Evolutionary conservation across 2,888 invertebrate genomes (phyloP).

Genomic region (Noctua comes): DNA sequence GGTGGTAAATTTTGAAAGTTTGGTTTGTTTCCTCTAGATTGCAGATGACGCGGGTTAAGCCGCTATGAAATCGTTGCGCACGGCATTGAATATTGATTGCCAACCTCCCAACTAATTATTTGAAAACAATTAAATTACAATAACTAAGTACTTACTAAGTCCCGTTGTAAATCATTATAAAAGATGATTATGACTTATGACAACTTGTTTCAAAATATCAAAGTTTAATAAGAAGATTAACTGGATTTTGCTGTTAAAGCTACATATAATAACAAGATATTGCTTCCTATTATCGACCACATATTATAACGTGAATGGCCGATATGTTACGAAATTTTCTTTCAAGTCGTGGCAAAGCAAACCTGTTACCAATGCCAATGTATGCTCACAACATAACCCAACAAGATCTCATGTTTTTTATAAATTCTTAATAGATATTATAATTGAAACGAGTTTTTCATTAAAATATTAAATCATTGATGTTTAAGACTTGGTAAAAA

Average conservation of each 20-base stretch:
- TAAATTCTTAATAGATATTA: conserved; percentile 27
- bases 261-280: background rate
- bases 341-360: conserved; percentile 5
- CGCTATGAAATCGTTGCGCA: background rate
- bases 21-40: background rate
- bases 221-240: background rate
- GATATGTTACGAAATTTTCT: conserved; percentile 5
- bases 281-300: background rate
- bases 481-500: conserved; percentile 34
- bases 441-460: conserved; percentile 56
- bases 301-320: background rate
- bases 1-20: background rate
- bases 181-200: background rate
- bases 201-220: background rate
- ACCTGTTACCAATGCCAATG: conserved; percentile 37
- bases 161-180: background rate
- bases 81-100: background rate
- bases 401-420: conserved; percentile 36
- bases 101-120: background rate
- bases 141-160: background rate
- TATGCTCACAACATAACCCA: conserved; percentile 25
- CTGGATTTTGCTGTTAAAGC: background rate
- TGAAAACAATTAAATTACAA: background rate
- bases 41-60: background rate
- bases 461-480: conserved; percentile 25